Evolutionary conservation across 2,113 vertebrate genomes (phyloP).

Genomic region (Oreochromis aureus): DNA sequence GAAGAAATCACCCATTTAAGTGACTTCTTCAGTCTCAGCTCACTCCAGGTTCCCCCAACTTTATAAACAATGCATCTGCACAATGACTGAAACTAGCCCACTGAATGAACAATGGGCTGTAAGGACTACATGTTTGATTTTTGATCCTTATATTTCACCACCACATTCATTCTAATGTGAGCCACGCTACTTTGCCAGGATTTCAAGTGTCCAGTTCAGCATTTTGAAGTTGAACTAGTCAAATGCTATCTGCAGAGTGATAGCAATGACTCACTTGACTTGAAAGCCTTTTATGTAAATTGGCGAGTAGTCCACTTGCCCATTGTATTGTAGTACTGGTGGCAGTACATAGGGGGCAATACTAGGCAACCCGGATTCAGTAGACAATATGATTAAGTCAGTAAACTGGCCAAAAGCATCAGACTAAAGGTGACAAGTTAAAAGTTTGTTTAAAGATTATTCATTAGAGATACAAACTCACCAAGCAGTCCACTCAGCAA

Average conservation of each 20-base stretch:
- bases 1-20: background rate
- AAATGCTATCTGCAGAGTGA: no score
- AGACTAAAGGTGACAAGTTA: background rate
- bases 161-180: background rate
- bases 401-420: background rate
- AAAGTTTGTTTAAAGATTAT: background rate
- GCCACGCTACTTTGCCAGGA: background rate
- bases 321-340: background rate
- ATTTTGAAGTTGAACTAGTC: background rate
- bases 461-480: background rate
- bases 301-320: rapidly evolving
- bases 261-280: background rate
- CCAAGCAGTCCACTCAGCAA: background rate
- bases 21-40: background rate
- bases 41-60: background rate
- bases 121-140: background rate
- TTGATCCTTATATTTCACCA: background rate
- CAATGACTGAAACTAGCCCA: background rate
- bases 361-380: background rate
- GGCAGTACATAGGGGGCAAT: conserved; percentile 25
- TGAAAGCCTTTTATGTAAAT: background rate
- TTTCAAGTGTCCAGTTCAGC: background rate
- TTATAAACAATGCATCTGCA: background rate
- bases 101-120: background rate
- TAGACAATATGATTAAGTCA: background rate